These are phyloP conservation scores for Oryzias melastigma DNA, from an alignment of 2,113 vertebrate species.

Conservation along the genomic window DNA sequence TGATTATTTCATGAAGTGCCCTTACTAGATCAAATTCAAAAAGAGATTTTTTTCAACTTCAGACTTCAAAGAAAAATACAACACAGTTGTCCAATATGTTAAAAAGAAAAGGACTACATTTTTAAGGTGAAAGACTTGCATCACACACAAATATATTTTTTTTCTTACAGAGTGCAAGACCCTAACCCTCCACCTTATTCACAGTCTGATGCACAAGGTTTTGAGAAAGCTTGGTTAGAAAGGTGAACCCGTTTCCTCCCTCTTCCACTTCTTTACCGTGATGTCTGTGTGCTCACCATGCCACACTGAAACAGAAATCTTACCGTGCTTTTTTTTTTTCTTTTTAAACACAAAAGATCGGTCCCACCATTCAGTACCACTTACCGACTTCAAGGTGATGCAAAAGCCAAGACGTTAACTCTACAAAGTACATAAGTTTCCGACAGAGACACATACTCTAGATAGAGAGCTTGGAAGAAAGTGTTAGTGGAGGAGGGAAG, in stretches of 20 bases:
- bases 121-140: slow-evolving; percentile 7
- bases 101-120: slow-evolving; percentile 10
- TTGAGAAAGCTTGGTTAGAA: slow-evolving; percentile 42
- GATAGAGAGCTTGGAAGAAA: slow-evolving; percentile 68
- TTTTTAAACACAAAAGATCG: slow-evolving; percentile 64
- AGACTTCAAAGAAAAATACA: background rate
- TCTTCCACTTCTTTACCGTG: slow-evolving; percentile 30
- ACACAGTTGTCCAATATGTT: slow-evolving; percentile 1
- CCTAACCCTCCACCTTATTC: slow-evolving; percentile 40
- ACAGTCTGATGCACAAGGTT: slow-evolving; percentile 51
- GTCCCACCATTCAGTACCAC: slow-evolving; percentile 71
- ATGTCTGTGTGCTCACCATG: slow-evolving; percentile 56
- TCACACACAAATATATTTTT: slow-evolving; percentile 1
- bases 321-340: slow-evolving; percentile 39
- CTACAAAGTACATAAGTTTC: slow-evolving; percentile 81
- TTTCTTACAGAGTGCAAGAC: slow-evolving; percentile 30
- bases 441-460: slow-evolving; percentile 66
- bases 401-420: slow-evolving; percentile 71
- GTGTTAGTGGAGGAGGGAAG: slow-evolving; percentile 64
- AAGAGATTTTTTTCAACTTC: background rate
- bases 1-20: too few relatives aligned
- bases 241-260: slow-evolving; percentile 56
- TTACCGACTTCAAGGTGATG: slow-evolving; percentile 78
- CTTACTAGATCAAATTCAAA: too few relatives aligned
- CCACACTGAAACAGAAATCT: slow-evolving; percentile 45